Conservation (phyloP, 2,888 invertebrate genomes). For the Eristalis tenax region DNA sequence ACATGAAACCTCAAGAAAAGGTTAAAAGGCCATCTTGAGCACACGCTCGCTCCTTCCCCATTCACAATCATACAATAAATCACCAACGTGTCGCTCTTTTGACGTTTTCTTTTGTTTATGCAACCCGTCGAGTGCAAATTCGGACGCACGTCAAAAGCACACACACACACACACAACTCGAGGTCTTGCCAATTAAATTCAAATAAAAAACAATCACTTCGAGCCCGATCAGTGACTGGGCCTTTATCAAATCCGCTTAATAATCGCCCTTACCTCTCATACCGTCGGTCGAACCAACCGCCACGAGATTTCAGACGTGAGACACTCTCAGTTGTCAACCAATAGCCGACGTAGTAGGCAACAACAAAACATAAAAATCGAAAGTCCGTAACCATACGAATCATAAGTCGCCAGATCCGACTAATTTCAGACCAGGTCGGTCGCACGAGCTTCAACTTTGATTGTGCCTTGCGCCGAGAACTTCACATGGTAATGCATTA, state of each 20-base stretch:
- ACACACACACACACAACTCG: not conserved
- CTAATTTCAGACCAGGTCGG: slow-evolving; percentile 59
- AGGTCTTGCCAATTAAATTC: slow-evolving; percentile 64
- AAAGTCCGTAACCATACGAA: slow-evolving; percentile 47
- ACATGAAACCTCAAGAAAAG: slow-evolving; percentile 25
- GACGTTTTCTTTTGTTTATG: slow-evolving; percentile 38
- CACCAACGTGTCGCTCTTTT: slow-evolving; percentile 19
- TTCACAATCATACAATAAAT: slow-evolving; percentile 39
- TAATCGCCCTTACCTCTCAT: slow-evolving; percentile 21
- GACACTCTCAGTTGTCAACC: not conserved
- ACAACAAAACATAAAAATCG: slow-evolving; percentile 37
- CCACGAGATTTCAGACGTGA: not conserved
- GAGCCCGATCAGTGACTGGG: slow-evolving; percentile 43
- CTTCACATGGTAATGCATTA: slow-evolving; percentile 46
- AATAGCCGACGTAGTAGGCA: not conserved
- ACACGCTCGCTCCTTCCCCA: slow-evolving; percentile 17
- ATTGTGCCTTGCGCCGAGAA: slow-evolving; percentile 41
- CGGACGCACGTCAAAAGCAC: slow-evolving; percentile 66
- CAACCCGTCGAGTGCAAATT: slow-evolving; percentile 55
- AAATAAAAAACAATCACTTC: slow-evolving; percentile 60
- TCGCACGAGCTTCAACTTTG: slow-evolving; percentile 42
- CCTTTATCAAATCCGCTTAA: slow-evolving; percentile 63
- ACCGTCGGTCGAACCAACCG: not conserved
- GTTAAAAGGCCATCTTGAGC: slow-evolving; percentile 39
- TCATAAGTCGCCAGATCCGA: slow-evolving; percentile 38